Evolutionary conservation across 2,113 vertebrate genomes (phyloP), one percentile per base, ranked within the genome.

Genomic region (Seriola dumerili): DNA sequence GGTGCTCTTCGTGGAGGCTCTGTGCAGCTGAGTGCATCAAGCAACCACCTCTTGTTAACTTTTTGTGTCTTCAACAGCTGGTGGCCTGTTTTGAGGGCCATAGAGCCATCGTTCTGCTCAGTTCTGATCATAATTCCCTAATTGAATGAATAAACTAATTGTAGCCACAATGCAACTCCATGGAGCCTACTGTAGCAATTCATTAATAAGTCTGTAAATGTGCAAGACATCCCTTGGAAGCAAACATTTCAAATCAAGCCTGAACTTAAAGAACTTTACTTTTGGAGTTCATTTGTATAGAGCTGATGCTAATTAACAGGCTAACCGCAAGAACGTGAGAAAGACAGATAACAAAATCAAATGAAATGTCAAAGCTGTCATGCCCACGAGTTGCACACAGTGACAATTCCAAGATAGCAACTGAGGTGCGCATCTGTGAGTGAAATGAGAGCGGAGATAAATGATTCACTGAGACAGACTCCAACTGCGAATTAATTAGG

Each of bases 401-500:
- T 69, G 81, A 76, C 72, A 72, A 59, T 70, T 70, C 44, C 25
- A 59, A 73, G 57, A 80, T 64, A 75, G 48, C n/a, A 7, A 64
- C 83, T 13, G 38, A 44, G 73, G 76, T 78, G 23, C 9, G 25
- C 17, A 72, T 84, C 65, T 80, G 76, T 40, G 50, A 82, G 44
- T 70, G 78, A 81, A 88, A 85, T 69, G 76, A 88, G 75, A 85
- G n/a, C 36, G 0, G 29, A 58, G 78, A 88, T 83, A 72, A 87
- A 84, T 81, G 71, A 87, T 84, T 84, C 76, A 83, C 72, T 29
- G 23, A 83, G 62, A 79, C 77, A 74, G 76, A 76, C 57, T 71
- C 75, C 76, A 9, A 61, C 73, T 36, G 80, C n/a, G 73, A 85
- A 89, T 83, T 84, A 88, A 91, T 89, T 80, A 66, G 46, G 71